Evolutionary conservation across 2,113 vertebrate genomes (phyloP).

Genomic region (Istiophorus platypterus): DNA sequence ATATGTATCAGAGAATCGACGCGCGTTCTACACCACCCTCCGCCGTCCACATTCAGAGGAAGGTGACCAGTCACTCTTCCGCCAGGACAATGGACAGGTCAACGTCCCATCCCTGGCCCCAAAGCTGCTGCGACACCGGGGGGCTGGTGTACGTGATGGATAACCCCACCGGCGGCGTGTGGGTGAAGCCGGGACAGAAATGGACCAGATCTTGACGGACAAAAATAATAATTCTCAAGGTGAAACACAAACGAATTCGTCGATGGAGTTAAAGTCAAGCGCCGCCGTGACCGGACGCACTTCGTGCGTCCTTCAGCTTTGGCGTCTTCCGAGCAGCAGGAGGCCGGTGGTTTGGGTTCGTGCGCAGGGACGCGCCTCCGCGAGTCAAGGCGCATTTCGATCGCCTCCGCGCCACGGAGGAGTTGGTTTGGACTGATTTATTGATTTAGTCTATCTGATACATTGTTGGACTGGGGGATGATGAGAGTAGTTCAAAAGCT

Average conservation of each 20-base stretch:
- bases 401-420: not conserved
- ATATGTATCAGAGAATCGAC: slow-evolving; percentile 46
- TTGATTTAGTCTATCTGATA: slow-evolving; percentile 43
- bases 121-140: slow-evolving; percentile 44
- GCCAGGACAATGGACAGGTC: slow-evolving; percentile 8
- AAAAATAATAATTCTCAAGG: accelerated
- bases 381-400: not conserved
- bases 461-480: slow-evolving; percentile 17
- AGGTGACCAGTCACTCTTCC: slow-evolving; percentile 15
- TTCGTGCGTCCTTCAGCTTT: not conserved
- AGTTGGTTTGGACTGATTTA: slow-evolving; percentile 27
- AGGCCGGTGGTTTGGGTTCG: not conserved
- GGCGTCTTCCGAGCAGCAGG: slow-evolving; percentile 9
- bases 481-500: not conserved
- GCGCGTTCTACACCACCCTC: slow-evolving; percentile 23
- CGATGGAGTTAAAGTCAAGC: slow-evolving; percentile 10
- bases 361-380: not conserved
- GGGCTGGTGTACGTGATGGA: slow-evolving; percentile 83
- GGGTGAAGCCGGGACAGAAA: slow-evolving; percentile 77
- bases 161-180: slow-evolving; percentile 83
- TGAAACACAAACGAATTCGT: not conserved
- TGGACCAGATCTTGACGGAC: slow-evolving; percentile 70
- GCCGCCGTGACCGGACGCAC: not conserved
- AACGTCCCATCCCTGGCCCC: slow-evolving; percentile 42
- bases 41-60: slow-evolving; percentile 59